These are phyloP conservation scores for Syritta pipiens DNA, from an alignment of 2,888 invertebrate species.

Conservation along the genomic window DNA sequence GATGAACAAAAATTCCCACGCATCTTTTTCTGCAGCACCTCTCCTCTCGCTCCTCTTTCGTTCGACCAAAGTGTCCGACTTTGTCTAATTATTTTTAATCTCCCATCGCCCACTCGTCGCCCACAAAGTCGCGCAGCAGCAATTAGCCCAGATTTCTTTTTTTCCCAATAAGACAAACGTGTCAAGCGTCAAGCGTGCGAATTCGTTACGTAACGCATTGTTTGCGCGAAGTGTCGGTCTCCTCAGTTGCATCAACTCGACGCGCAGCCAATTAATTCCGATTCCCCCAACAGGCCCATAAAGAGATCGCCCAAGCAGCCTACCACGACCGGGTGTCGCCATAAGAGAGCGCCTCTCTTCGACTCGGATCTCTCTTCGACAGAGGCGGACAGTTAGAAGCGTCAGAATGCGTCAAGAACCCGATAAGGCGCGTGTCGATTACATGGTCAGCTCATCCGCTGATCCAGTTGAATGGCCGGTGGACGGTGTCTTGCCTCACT, in stretches of 20 bases:
- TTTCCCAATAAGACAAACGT: constrained; percentile 46
- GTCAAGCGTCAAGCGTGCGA: constrained; percentile 61
- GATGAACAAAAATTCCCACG: too few species aligned
- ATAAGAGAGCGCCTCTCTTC: constrained; percentile 50
- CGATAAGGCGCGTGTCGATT: constrained; percentile 48
- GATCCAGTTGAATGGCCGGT: neutral
- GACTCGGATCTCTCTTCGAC: neutral
- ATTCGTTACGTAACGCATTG: constrained; percentile 62
- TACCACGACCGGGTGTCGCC: constrained; percentile 48
- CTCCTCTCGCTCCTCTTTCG: too few species aligned
- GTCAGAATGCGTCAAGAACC: constrained; percentile 34
- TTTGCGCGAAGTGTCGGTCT: constrained; percentile 45
- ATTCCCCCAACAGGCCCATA: constrained; percentile 59
- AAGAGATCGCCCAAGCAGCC: constrained; percentile 41
- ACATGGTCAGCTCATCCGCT: constrained; percentile 26
- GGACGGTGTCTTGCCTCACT: neutral
- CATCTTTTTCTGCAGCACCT: neutral
- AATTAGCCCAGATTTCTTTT: constrained; percentile 32
- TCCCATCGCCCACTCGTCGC: neutral
- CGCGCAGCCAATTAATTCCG: constrained; percentile 47
- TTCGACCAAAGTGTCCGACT: too few species aligned
- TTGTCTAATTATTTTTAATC: neutral
- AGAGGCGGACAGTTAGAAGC: constrained; percentile 21
- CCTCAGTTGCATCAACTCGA: constrained; percentile 54
- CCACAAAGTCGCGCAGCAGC: neutral